Evolutionary conservation across 2,797 vertebrate species (phyloP).

Genomic region (Schizopygopsis malacanthus): DNA sequence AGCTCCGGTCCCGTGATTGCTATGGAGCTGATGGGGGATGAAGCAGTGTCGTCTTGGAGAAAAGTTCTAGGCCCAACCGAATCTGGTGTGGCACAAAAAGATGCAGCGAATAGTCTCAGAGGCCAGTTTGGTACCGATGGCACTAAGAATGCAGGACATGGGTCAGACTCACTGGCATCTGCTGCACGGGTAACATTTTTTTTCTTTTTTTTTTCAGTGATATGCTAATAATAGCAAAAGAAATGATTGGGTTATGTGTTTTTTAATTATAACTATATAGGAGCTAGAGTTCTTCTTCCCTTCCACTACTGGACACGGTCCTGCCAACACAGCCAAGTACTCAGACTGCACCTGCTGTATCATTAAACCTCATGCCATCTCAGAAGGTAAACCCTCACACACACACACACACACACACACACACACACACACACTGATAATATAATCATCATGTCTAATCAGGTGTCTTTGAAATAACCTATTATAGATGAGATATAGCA

Average conservation of each 20-base stretch:
- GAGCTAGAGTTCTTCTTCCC: slow-evolving; percentile 96
- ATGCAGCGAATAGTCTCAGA: slow-evolving; percentile 80
- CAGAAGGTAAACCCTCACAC: slow-evolving; percentile 81
- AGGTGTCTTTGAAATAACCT: background rate
- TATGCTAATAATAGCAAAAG: background rate
- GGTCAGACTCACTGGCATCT: slow-evolving; percentile 87
- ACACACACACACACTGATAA: background rate
- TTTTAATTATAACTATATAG: slow-evolving; percentile 70
- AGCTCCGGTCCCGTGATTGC: slow-evolving; percentile 88
- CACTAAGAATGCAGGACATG: slow-evolving; percentile 86
- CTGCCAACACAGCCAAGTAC: slow-evolving; percentile 85
- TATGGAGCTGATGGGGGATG: slow-evolving; percentile 92
- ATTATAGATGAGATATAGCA: background rate
- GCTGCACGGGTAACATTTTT: slow-evolving; percentile 83
- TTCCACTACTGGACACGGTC: slow-evolving; percentile 83
- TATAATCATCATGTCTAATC: slow-evolving; percentile 8
- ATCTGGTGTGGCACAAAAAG: slow-evolving; percentile 75
- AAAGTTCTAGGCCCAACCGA: slow-evolving; percentile 86
- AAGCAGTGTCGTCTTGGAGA: slow-evolving; percentile 88
- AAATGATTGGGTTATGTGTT: background rate
- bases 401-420: no score
- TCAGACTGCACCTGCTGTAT: slow-evolving; percentile 89
- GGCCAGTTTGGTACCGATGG: slow-evolving; percentile 85
- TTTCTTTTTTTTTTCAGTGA: background rate
- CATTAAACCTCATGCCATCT: slow-evolving; percentile 92